A percentile compares a stretch with the other conserved stretches of the same genome.
phyloP scores from a whole-genome alignment of 2,797 vertebrate species.

The Epinephelus awoara region DNA sequence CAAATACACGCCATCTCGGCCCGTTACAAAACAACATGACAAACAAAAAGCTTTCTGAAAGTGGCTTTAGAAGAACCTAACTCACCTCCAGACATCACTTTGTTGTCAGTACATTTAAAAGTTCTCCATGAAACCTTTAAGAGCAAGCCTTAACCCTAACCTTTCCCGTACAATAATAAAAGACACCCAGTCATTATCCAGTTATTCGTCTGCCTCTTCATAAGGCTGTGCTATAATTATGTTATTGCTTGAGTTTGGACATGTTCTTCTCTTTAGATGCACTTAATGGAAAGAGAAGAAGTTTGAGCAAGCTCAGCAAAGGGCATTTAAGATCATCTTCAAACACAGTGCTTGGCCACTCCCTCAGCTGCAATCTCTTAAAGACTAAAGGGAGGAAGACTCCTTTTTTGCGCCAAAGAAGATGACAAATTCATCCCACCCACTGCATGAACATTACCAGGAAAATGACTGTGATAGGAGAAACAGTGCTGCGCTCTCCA shows the following conservation, averaged over 20 bases:
- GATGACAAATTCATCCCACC: slow-evolving; percentile 7
- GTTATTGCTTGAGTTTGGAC: neutral
- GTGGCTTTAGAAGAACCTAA: neutral
- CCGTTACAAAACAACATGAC: neutral
- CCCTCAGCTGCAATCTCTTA: neutral
- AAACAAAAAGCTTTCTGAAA: neutral
- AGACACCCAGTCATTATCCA: neutral
- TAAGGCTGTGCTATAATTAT: neutral
- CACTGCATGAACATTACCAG: neutral
- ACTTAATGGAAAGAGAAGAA: neutral
- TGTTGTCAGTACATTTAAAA: neutral
- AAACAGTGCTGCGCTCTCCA: neutral
- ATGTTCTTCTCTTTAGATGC: neutral
- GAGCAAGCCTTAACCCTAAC: neutral
- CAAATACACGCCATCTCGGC: slow-evolving; percentile 4
- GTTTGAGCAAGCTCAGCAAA: slow-evolving; percentile 6
- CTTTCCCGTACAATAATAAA: neutral
- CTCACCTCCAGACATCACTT: neutral
- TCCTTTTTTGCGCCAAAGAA: slow-evolving; percentile 7
- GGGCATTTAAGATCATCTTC: neutral
- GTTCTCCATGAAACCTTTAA: neutral
- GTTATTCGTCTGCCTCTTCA: neutral
- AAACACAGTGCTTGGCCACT: neutral
- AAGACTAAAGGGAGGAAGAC: neutral
- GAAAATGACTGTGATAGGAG: neutral